Evolutionary conservation across 2,888 invertebrate genomes (phyloP).

Genomic region (Mythimna lalbum): DNA sequence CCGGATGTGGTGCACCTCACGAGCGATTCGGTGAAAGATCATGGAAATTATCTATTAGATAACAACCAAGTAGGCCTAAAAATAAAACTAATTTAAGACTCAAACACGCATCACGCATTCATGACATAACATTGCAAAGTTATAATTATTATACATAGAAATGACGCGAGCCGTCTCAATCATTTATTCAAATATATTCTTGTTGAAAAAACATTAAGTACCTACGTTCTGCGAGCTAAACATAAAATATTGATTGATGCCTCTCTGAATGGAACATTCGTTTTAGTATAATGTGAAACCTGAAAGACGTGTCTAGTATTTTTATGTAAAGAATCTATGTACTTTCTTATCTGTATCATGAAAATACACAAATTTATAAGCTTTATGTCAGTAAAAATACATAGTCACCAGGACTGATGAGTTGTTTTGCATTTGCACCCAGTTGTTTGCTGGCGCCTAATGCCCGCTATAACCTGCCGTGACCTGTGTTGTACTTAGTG

Average conservation of each 20-base stretch:
- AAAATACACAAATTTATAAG: no score
- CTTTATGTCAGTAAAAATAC: no score
- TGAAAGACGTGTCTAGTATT: no score
- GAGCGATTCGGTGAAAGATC: neutral
- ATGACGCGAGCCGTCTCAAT: constrained; percentile 45
- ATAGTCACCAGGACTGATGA: no score
- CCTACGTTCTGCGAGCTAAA: constrained; percentile 21
- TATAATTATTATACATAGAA: constrained; percentile 45
- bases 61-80: constrained; percentile 6
- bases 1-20: neutral
- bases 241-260: constrained; percentile 42
- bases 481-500: no score
- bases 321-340: no score
- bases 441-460: no score
- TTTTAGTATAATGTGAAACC: no score
- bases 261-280: constrained; percentile 3
- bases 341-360: no score
- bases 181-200: constrained; percentile 49
- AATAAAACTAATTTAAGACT: constrained; percentile 17
- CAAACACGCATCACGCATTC: constrained; percentile 10
- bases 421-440: no score
- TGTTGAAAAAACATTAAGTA: constrained; percentile 22
- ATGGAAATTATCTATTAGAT: constrained; percentile 11
- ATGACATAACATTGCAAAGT: constrained; percentile 60
- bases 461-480: no score